Base-by-base conservation (phyloP, 2,797 vertebrate species). In the Phrynocephalus vlangalii region DNA sequence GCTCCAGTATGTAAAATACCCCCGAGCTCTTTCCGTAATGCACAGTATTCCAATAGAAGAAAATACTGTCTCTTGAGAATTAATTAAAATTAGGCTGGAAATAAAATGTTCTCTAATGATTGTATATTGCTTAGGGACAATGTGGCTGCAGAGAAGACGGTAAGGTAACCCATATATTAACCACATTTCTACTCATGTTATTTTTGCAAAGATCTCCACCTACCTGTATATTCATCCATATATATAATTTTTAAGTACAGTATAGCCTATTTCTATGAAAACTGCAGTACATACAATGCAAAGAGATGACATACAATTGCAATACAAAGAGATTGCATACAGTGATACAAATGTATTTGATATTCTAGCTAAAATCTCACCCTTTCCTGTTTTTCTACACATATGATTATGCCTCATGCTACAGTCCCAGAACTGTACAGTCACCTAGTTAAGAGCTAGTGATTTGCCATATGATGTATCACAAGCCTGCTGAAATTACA, bases 21-120 rank as follows among this genome's bases (percentile, higher is more conserved):
- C 48, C 20, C 38, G 13, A 30, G 16, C 24, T 33, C 26, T 87
- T 82, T 56, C 9, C 9, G n/a, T 68, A 85, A 80, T 56, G 44
- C 18, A 56, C 71, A 81, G 78, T 18, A 48, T 68, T 82, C 76
- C 30, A 89, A 70, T 38, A 60, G 72, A 85, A 70, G 6, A 22
- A 60, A 82, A 66, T 8, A 28, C 11, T 30, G 50, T 44, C 83
- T 70, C 88, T 50, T 20, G 63, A 77, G 79, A 70, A 26, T 86
- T 76, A 85, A 82, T 89, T 89, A 89, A 89, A 85, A 86, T 11
- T 24, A 60, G 79, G 18, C 79, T 82, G 20, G 18, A 60, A 89
- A 77, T 77, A 60, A 44, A 60, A 68, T 60, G 50, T 84, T 33
- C 77, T 84, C 52, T 38, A 38, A 71, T 38, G 77, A 80, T 66